These are phyloP conservation scores for Onthophagus taurus DNA, from an alignment of 1,140 invertebrate genomes.

Conservation along the genomic window DNA sequence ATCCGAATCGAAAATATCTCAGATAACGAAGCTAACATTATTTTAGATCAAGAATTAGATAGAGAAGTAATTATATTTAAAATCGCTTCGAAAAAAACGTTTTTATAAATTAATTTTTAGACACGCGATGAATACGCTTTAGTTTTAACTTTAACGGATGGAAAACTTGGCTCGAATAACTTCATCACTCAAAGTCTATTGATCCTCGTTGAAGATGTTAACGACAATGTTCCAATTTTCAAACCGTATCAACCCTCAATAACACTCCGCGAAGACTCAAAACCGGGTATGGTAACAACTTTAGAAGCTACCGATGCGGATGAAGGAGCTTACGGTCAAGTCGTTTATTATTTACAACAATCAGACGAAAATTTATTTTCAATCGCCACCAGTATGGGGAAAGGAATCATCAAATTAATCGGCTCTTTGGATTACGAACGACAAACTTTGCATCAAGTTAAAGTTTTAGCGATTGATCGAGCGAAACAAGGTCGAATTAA, in stretches of 20 bases:
- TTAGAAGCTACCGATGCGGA: constrained; percentile 82
- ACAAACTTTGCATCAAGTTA: constrained; percentile 79
- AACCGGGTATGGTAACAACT: constrained; percentile 61
- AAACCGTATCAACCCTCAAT: constrained; percentile 74
- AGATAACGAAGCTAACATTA: constrained; percentile 74
- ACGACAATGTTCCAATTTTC: constrained; percentile 84
- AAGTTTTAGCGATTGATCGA: constrained; percentile 74
- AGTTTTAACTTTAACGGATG: constrained; percentile 82
- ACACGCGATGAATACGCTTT: constrained; percentile 77
- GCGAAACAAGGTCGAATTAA: constrained; percentile 72
- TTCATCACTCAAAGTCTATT: constrained; percentile 85
- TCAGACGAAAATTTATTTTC: constrained; percentile 68
- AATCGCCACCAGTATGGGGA: constrained; percentile 74
- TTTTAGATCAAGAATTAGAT: constrained; percentile 80
- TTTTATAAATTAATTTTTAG: constrained; percentile 39
- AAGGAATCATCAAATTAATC: constrained; percentile 72
- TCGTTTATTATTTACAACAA: constrained; percentile 51
- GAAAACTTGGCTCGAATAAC: constrained; percentile 74
- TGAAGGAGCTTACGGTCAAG: constrained; percentile 86
- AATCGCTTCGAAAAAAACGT: background rate
- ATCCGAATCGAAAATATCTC: constrained; percentile 73
- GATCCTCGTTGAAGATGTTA: constrained; percentile 82
- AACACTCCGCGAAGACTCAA: constrained; percentile 66
- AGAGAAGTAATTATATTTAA: constrained; percentile 66
- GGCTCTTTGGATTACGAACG: constrained; percentile 74